Evolutionary conservation across 2,888 invertebrate genomes (phyloP), one percentile per base, ranked within the genome.

Genomic region (Drosophila limbata): DNA sequence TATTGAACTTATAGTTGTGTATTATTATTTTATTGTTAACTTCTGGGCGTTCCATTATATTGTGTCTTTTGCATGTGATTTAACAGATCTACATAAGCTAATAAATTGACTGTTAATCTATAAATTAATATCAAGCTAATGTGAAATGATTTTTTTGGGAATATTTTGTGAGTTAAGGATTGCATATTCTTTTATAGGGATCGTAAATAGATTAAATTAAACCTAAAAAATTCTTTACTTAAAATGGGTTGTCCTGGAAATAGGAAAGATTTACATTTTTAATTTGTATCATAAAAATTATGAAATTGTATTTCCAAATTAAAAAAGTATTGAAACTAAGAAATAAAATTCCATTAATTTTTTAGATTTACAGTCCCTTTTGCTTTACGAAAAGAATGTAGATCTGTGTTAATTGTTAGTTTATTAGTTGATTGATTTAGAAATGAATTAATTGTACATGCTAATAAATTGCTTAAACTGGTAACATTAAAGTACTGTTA

Each of bases 401-500:
- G 35, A 31, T 35, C 19, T 28, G 48, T 61, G 64, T 68, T 60
- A 55, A 50, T 73, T 73, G 70, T 81, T 84, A 70, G 69, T 84
- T 88, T 81, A 79, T 88, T 88, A 77, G 66, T 77, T 69, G 62
- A 75, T 82, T 82, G 73, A 64, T 77, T 87, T 75, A 79, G 69
- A 79, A 89, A 71, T 57, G 66, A 75, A 78, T 72, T 86, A 72
- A 53, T 77, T 74, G 65, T 88, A 74, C 68, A 68, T 52, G 59
- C 59, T 78, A 78, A 71, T 88, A 77, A 74, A 88, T 85, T 89
- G 83, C 84, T 88, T 89, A 85, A 77, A 74, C 53, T 70, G 70
- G 70, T 83, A 85, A 89, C 73, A 71, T 84, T 77, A 85, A 77
- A 83, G 77, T 83, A 81, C 73, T 66, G 53, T 70, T 80, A 76